Percentiles rank a stretch among this genome's conserved stretches.
phyloP scores from a whole-genome alignment of 2,888 invertebrate species.

The Mamestra brassicae region DNA sequence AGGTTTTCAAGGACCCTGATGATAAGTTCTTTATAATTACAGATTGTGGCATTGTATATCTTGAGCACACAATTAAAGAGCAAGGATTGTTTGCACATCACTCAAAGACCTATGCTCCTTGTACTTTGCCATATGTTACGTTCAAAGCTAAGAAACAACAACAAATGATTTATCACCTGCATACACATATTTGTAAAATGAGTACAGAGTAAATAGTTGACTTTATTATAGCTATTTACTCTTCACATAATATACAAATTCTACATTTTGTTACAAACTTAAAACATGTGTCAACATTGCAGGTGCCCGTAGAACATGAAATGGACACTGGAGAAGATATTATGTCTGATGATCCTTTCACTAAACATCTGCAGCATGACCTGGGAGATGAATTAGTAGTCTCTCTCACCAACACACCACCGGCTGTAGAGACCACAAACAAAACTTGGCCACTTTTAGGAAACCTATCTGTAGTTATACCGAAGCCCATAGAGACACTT shows the following conservation, averaged over 20 bases:
- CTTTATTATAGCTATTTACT: not conserved
- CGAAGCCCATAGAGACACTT: constrained; percentile 79
- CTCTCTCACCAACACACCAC: constrained; percentile 89
- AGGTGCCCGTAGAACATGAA: constrained; percentile 72
- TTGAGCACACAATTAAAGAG: not conserved
- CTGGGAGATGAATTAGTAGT: constrained; percentile 92
- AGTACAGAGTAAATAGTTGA: not conserved
- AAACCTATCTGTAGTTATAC: constrained; percentile 91
- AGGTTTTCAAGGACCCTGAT: too few relatives aligned
- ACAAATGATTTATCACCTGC: not conserved
- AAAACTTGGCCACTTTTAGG: constrained; percentile 92
- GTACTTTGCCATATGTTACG: not conserved
- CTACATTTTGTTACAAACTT: not conserved
- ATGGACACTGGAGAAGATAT: constrained; percentile 73
- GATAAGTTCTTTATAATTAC: too few relatives aligned
- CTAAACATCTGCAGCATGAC: constrained; percentile 93
- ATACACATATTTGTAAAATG: not conserved
- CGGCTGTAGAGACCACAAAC: constrained; percentile 78
- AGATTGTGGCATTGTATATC: not conserved
- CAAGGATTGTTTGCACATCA: not conserved
- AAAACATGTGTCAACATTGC: constrained; percentile 51
- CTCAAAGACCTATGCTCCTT: not conserved
- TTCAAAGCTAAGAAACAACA: not conserved
- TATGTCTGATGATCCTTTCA: constrained; percentile 92
- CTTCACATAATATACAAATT: not conserved